phyloP scores from a whole-genome alignment of 2,888 invertebrate species.

The Macrosiphum euphorbiae region DNA sequence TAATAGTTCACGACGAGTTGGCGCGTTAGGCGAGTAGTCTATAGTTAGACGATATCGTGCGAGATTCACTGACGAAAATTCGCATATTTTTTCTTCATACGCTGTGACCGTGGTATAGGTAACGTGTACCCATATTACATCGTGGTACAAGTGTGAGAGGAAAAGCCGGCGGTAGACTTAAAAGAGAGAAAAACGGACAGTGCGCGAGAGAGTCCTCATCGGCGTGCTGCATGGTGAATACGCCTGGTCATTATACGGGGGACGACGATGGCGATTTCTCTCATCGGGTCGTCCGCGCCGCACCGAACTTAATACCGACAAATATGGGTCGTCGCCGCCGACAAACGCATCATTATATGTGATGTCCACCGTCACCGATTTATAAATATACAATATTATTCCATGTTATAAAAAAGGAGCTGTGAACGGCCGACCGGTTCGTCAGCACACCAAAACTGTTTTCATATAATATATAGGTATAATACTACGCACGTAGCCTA shows the following conservation, averaged over 20 bases:
- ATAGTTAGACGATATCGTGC: no score
- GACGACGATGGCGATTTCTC: slow-evolving; percentile 41
- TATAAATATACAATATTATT: slow-evolving; percentile 10
- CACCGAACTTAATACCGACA: slow-evolving; percentile 25
- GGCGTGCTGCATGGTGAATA: not conserved
- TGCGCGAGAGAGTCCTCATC: not conserved
- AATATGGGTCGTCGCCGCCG: slow-evolving; percentile 46
- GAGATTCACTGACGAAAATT: not conserved
- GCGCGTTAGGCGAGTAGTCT: no score
- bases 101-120: not conserved
- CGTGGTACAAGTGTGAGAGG: not conserved
- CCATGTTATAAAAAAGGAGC: slow-evolving; percentile 29
- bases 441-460: slow-evolving; percentile 18
- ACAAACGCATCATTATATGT: slow-evolving; percentile 26
- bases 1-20: not conserved
- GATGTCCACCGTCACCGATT: not conserved
- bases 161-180: not conserved
- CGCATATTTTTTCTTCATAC: not conserved
- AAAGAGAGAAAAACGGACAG: slow-evolving; percentile 12
- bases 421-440: slow-evolving; percentile 52
- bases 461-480: not conserved
- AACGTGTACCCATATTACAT: not conserved
- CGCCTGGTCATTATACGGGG: slow-evolving; percentile 27
- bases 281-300: not conserved
- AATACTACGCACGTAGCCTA: not conserved